Base-by-base conservation (phyloP, 1,140 invertebrate genomes). In the Rhagoletis pomonella region DNA sequence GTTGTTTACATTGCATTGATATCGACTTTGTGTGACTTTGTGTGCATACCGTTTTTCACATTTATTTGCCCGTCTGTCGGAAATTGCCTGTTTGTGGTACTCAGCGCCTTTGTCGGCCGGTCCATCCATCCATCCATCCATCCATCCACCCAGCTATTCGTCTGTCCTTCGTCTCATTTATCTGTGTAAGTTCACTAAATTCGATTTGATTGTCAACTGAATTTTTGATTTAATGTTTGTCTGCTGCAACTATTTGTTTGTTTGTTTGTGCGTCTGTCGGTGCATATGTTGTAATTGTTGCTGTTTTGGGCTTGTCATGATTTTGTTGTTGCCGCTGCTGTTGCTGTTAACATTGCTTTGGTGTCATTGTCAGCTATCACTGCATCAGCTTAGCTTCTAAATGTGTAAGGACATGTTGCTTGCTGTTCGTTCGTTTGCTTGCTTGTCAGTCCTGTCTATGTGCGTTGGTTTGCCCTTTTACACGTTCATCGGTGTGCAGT, bases 201-300 rank as follows among this genome's bases (percentile, higher is more conserved):
- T 60, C 84, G 84, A 85, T 85, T 85, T 85, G 50, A 85, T 85
- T 85, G 58, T 85, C 81, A 85, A 59, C 29, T 85, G 84, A 85
- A 62, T 85, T 85, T 85, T 85, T 85, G 84, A 85, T 60, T 85
- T 85, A 62, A 85, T 85, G 73, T 85, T 85, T 85, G 39, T 85
- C 39, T 62, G 58, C 62, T 85, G 50, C 39, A 55, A 81, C 73
- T 81, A 81, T 86, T 60, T 86, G 85, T 86, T 19, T 60, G 85
- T 60, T 17, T 65, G 85, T 47, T 19, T 47, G 59, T 58, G 7
- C 44, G 58, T 86, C 19, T 62, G 59, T 86, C 4, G 2, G 9
- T 85, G 19, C 50, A 85, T 60, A 60, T 85, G 60, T 85, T 62
- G 84, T 62, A n/a, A 47, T 62, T 77, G 73, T 77, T 29, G 47